These are phyloP conservation scores for Sciurus vulgaris DNA, from an alignment of 2,797 vertebrate species.

Conservation along the genomic window DNA sequence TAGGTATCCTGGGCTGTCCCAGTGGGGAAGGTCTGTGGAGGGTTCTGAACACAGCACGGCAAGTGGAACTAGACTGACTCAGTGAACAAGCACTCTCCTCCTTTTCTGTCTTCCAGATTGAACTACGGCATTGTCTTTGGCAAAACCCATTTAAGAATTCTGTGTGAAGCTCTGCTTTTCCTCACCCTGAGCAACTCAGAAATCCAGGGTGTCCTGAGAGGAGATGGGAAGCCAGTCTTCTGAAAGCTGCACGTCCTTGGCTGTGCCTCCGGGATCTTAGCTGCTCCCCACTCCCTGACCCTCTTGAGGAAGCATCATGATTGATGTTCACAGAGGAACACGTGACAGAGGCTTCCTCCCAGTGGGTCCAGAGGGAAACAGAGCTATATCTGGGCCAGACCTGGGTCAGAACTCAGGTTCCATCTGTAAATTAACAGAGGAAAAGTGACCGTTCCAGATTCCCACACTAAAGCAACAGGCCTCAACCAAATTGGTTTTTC, in stretches of 20 bases:
- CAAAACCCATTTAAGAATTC: neutral
- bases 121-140: neutral
- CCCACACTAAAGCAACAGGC: too few relatives aligned
- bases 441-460: neutral
- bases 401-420: neutral
- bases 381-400: neutral
- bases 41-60: neutral
- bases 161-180: accelerated
- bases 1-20: neutral
- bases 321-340: neutral
- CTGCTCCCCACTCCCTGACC: neutral
- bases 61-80: neutral
- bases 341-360: neutral
- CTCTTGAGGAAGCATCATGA: neutral
- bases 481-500: neutral
- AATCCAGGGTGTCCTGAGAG: accelerated
- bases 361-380: neutral
- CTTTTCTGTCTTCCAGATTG: neutral
- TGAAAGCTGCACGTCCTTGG: neutral
- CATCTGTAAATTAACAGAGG: neutral
- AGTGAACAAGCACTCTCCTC: neutral
- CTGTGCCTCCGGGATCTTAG: too few relatives aligned
- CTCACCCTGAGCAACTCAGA: neutral
- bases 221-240: neutral
- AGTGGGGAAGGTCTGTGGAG: neutral